Evolutionary conservation across 2,797 vertebrate genomes (phyloP).

Genomic region (Rhinichthys osculus): DNA sequence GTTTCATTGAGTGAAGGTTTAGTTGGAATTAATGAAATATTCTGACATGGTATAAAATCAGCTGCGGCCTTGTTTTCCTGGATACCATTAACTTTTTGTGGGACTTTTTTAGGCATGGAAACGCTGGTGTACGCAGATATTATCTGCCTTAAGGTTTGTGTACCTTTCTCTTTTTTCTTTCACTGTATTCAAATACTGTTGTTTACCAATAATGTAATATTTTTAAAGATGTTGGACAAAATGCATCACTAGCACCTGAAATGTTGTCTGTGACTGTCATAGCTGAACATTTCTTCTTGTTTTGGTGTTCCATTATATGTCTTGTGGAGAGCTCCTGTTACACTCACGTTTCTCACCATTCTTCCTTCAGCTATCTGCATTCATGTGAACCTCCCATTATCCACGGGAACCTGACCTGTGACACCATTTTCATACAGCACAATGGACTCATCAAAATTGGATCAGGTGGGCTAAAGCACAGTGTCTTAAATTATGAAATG

Average conservation of each 20-base stretch:
- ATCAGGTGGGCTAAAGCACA: conserved; percentile 82
- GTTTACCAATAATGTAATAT: not conserved
- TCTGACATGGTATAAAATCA: not conserved
- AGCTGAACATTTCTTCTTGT: not conserved
- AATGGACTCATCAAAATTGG: conserved; percentile 99
- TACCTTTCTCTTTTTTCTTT: not conserved
- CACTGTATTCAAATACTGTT: not conserved
- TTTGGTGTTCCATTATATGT: not conserved
- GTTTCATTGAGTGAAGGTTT: not conserved
- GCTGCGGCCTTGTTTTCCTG: not conserved
- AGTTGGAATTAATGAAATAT: not conserved
- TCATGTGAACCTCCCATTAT: conserved; percentile 97
- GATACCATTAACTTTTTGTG: not conserved
- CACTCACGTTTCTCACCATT: not conserved
- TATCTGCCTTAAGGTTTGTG: conserved; percentile 94
- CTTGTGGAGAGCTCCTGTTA: conserved; percentile 1
- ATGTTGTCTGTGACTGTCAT: not conserved
- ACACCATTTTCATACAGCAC: conserved; percentile 99
- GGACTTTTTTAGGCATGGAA: conserved; percentile 90
- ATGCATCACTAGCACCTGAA: not conserved
- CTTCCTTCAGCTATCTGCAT: conserved; percentile 89
- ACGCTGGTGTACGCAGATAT: conserved; percentile 97
- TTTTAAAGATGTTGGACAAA: not conserved
- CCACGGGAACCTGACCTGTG: conserved; percentile 97
- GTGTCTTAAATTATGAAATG: not conserved